phyloP scores from a whole-genome alignment of 2,888 invertebrate species.

The Tricholauxania praeusta region DNA sequence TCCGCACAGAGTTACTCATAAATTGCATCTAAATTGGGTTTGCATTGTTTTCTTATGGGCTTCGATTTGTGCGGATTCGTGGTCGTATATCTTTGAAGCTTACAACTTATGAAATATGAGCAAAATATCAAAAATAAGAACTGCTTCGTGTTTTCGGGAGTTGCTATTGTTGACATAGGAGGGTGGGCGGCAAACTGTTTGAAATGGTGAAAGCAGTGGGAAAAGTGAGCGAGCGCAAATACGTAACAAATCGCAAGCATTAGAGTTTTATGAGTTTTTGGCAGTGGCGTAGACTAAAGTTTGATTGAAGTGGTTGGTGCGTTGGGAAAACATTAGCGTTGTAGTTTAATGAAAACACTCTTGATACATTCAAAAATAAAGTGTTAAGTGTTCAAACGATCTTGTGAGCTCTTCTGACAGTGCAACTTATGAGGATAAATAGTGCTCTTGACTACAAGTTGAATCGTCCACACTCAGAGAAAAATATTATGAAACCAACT shows the following conservation, averaged over 20 bases:
- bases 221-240: background rate
- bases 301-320: too few relatives aligned
- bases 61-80: constrained; percentile 32
- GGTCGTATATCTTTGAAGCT: constrained; percentile 24
- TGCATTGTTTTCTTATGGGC: constrained; percentile 45
- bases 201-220: background rate
- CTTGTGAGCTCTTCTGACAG: too few relatives aligned
- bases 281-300: background rate
- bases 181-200: background rate
- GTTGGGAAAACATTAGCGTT: too few relatives aligned
- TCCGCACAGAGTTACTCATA: constrained; percentile 56
- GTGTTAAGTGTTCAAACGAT: too few relatives aligned
- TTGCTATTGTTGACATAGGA: background rate
- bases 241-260: constrained; percentile 26
- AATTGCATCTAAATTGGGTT: constrained; percentile 65
- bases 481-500: too few relatives aligned
- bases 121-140: constrained; percentile 28
- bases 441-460: too few relatives aligned
- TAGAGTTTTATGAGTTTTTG: constrained; percentile 21
- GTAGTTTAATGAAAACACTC: too few relatives aligned
- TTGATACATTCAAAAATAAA: too few relatives aligned
- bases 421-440: too few relatives aligned
- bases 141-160: constrained; percentile 1
- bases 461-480: too few relatives aligned
- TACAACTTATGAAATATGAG: constrained; percentile 35